Evolutionary conservation across 2,888 invertebrate species (phyloP).

Genomic region (Epinotia demarniana): DNA sequence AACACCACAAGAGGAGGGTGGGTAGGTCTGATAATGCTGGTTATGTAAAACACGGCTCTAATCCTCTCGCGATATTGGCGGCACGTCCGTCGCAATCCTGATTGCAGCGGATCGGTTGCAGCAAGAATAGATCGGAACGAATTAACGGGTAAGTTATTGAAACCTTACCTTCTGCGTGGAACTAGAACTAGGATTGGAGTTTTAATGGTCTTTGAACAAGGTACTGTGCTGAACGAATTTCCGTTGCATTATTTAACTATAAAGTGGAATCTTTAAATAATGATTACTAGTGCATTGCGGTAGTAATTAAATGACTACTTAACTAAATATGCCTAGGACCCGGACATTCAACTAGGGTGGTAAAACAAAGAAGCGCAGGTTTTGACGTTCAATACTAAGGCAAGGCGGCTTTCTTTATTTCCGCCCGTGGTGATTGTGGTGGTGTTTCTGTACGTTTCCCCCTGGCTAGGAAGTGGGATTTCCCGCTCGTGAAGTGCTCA

Average conservation of each 20-base stretch:
- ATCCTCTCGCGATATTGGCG: conserved; percentile 40
- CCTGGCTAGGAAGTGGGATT: too few species aligned
- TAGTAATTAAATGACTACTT: too few species aligned
- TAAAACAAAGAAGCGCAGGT: too few species aligned
- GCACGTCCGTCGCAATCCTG: conserved; percentile 38
- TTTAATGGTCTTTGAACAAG: conserved; percentile 19
- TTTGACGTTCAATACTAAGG: too few species aligned
- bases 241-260: background rate
- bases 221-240: background rate
- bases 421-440: too few species aligned
- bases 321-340: too few species aligned
- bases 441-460: too few species aligned
- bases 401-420: too few species aligned
- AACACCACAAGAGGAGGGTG: background rate
- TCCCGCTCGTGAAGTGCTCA: too few species aligned
- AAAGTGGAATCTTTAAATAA: background rate
- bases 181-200: background rate
- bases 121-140: conserved; percentile 39
- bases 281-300: too few species aligned
- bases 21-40: conserved; percentile 1
- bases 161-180: conserved; percentile 11
- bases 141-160: conserved; percentile 42
- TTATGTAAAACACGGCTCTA: conserved; percentile 38
- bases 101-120: conserved; percentile 39
- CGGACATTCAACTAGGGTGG: too few species aligned